phyloP scores from a whole-genome alignment of 2,888 invertebrate species.

The Eilema griseolum region DNA sequence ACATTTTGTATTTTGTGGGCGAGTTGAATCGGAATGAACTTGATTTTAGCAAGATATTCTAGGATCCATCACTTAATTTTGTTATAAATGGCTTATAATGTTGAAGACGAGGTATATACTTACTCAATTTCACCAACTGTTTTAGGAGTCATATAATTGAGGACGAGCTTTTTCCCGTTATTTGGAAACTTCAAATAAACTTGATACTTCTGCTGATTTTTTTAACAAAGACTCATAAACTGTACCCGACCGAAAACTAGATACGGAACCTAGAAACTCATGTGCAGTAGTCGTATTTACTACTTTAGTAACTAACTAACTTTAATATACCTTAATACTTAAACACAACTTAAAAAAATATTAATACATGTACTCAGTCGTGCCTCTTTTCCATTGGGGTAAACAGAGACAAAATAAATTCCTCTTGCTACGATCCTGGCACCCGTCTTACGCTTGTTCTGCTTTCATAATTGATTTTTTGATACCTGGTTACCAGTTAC shows the following conservation, averaged over 20 bases:
- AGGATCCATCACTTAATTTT: not conserved
- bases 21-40: not conserved
- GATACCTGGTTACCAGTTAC: too few relatives aligned
- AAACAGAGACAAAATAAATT: too few relatives aligned
- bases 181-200: not conserved
- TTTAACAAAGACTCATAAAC: not conserved
- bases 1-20: not conserved
- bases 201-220: not conserved
- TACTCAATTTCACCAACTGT: not conserved
- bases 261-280: not conserved
- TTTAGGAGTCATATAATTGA: not conserved
- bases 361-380: too few relatives aligned
- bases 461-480: too few relatives aligned
- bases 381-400: too few relatives aligned
- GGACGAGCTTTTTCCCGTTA: too few relatives aligned
- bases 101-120: too few relatives aligned
- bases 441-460: too few relatives aligned
- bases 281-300: not conserved
- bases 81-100: not conserved
- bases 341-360: too few relatives aligned
- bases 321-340: too few relatives aligned
- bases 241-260: not conserved
- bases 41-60: not conserved
- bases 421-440: too few relatives aligned
- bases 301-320: too few relatives aligned